These are phyloP conservation scores for Drosophila cardini DNA, from an alignment of 1,140 invertebrate genomes.

Conservation along the genomic window DNA sequence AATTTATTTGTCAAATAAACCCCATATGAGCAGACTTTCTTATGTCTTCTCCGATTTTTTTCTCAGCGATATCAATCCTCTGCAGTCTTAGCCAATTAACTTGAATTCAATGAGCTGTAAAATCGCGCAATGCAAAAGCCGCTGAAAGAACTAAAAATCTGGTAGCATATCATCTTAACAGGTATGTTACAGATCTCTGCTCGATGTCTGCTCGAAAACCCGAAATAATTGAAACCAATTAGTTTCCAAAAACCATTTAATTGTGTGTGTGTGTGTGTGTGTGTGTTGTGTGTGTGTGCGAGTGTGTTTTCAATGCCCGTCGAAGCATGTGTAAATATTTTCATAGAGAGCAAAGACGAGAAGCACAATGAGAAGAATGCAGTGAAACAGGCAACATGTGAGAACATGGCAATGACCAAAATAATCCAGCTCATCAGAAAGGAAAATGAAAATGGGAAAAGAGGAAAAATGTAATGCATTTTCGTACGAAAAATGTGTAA, in stretches of 20 bases:
- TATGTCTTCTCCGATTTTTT: conserved; percentile 5
- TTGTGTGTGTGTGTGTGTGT: conserved; percentile 53
- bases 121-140: conserved; percentile 68
- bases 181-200: conserved; percentile 47
- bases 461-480: conserved; percentile 49
- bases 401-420: conserved; percentile 82
- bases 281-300: background rate
- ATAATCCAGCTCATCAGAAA: conserved; percentile 57
- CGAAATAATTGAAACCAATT: conserved; percentile 83
- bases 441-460: background rate
- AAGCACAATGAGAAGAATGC: conserved; percentile 45
- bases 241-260: conserved; percentile 83
- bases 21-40: too few relatives aligned
- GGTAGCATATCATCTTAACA: conserved; percentile 41
- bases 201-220: conserved; percentile 58
- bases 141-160: conserved; percentile 23
- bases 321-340: conserved; percentile 75
- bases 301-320: conserved; percentile 47
- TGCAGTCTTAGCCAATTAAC: conserved; percentile 69
- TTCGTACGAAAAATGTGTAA: conserved; percentile 52
- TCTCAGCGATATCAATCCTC: conserved; percentile 39
- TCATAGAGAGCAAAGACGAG: conserved; percentile 59
- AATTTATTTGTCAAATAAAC: too few relatives aligned
- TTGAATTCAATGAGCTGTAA: conserved; percentile 70
- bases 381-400: conserved; percentile 52